Conservation (phyloP, 2,113 vertebrate species). For the Cyanistes caeruleus region DNA sequence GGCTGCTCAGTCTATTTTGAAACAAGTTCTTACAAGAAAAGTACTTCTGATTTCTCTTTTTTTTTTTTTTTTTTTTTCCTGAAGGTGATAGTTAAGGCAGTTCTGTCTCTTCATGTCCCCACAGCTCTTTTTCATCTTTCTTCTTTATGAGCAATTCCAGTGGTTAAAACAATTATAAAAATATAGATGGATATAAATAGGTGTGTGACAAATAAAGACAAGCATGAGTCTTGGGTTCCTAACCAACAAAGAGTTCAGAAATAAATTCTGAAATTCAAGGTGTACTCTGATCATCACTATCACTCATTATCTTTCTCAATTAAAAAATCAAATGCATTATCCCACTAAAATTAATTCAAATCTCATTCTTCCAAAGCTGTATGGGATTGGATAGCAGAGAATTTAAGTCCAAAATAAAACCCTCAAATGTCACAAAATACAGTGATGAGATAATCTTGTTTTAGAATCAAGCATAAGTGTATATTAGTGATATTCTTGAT, state of each 20-base stretch:
- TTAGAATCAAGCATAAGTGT: background rate
- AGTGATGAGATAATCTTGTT: background rate
- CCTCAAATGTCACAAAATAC: background rate
- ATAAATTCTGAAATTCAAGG: background rate
- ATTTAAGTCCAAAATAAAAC: background rate
- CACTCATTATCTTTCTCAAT: background rate
- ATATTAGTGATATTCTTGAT: background rate
- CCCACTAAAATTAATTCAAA: background rate
- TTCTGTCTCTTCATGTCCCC: background rate
- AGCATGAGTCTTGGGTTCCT: background rate
- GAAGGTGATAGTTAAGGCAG: background rate
- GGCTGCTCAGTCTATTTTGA: background rate
- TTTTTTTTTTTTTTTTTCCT: background rate
- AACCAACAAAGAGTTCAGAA: background rate
- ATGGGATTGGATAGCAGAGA: background rate
- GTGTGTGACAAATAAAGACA: background rate
- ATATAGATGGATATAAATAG: background rate
- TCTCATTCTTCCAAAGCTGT: background rate
- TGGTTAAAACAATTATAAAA: background rate
- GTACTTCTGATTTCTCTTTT: background rate
- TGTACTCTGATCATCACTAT: background rate
- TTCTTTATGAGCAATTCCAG: background rate
- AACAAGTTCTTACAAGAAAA: background rate
- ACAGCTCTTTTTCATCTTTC: background rate
- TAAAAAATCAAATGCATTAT: background rate